Percentiles rank a stretch among this genome's conserved stretches.
Evolutionary conservation across 2,113 vertebrate species (phyloP).

Genomic region (Anolis sagrei): DNA sequence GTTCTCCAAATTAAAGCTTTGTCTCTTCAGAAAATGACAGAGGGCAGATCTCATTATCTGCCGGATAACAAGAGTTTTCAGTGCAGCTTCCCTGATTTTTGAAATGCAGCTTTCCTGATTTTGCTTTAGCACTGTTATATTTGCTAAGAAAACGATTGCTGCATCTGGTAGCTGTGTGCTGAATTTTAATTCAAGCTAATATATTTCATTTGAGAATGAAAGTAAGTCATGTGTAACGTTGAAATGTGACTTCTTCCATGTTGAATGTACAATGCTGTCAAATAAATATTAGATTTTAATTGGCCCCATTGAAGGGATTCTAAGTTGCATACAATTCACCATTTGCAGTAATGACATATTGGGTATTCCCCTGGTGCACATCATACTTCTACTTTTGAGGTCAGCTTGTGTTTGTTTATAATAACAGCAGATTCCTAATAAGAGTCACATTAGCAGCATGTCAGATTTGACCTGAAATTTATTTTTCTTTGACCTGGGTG

Average conservation of each 20-base stretch:
- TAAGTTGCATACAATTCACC: not conserved
- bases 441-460: not conserved
- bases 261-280: conserved; percentile 14
- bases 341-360: not conserved
- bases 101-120: not conserved
- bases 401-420: not conserved
- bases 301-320: not conserved
- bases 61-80: not conserved
- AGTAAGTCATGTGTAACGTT: conserved; percentile 4
- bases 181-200: conserved; percentile 13
- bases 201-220: conserved; percentile 5
- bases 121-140: not conserved
- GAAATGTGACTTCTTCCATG: conserved; percentile 15
- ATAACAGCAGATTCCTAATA: not conserved
- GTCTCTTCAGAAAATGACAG: not conserved
- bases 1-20: not conserved
- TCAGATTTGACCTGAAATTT: not conserved
- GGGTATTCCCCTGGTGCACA: not conserved
- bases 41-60: not conserved
- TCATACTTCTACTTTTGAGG: conserved; percentile 3
- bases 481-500: conserved; percentile 20
- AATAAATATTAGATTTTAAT: conserved; percentile 27
- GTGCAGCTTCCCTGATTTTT: not conserved
- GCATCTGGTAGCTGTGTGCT: not conserved
- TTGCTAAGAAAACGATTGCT: not conserved